phyloP scores from a whole-genome alignment of 1,140 invertebrate genomes.

The Drosophila cardini region DNA sequence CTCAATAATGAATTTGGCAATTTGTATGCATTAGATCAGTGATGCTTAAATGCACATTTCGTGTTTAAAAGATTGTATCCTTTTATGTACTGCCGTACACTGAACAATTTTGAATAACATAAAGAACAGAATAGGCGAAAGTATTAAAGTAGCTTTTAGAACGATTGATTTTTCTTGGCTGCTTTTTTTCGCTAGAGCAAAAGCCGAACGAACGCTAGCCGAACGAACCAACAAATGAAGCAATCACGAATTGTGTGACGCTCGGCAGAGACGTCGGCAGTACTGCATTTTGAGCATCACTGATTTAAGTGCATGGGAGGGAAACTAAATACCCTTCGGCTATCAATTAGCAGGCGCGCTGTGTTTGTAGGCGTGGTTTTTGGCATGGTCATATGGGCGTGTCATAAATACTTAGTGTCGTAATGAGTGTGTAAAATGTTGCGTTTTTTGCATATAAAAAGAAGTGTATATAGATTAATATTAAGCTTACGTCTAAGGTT shows the following conservation, averaged over 20 bases:
- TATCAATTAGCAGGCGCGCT: conserved; percentile 25
- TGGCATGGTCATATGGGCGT: conserved; percentile 6
- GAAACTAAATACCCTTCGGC: conserved; percentile 6
- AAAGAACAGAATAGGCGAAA: too few relatives aligned
- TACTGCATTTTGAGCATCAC: too few relatives aligned
- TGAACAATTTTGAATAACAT: too few relatives aligned
- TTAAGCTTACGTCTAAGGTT: conserved; percentile 1
- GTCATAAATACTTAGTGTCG: conserved; percentile 20
- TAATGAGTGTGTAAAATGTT: conserved; percentile 1
- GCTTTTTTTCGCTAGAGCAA: too few relatives aligned
- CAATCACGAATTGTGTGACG: too few relatives aligned
- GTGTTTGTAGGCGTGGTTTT: conserved; percentile 12
- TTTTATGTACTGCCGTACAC: neutral
- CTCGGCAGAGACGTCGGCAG: too few relatives aligned
- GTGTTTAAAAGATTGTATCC: conserved; percentile 15
- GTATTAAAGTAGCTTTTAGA: too few relatives aligned
- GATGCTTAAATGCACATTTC: neutral
- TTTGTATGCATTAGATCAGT: conserved; percentile 23
- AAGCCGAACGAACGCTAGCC: too few relatives aligned
- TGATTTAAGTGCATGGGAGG: conserved; percentile 16
- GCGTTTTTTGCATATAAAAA: conserved; percentile 14
- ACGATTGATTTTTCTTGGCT: too few relatives aligned
- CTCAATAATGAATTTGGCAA: conserved; percentile 26
- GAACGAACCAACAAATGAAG: too few relatives aligned
- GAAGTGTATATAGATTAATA: neutral